Conservation (phyloP, 2,888 invertebrate genomes). For the Scrobipalpa costella region DNA sequence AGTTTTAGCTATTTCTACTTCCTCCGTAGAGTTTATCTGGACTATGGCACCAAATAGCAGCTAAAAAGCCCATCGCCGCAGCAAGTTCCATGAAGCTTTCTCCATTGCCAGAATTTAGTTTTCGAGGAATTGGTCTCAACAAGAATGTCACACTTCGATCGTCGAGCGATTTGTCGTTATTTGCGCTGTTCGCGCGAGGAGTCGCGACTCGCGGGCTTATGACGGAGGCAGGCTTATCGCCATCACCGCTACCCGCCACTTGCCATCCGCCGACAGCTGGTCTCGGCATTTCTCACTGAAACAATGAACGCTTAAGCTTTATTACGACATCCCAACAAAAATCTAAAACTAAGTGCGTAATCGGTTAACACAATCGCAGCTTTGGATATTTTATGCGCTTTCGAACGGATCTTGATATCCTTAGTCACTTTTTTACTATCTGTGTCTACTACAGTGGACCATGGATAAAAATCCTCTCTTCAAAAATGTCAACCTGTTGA, state of each 20-base stretch:
- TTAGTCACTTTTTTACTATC: no score
- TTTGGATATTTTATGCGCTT: not conserved
- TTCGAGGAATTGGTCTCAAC: not conserved
- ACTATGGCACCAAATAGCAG: no score
- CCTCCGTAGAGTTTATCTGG: no score
- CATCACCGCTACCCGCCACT: slow-evolving; percentile 51
- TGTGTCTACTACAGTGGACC: no score
- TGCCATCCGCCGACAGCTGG: slow-evolving; percentile 46
- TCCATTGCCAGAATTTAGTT: no score
- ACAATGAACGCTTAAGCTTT: slow-evolving; percentile 68
- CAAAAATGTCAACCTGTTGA: not conserved
- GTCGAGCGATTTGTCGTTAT: slow-evolving; percentile 73
- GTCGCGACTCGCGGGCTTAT: slow-evolving; percentile 55
- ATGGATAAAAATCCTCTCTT: not conserved
- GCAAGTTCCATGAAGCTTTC: no score
- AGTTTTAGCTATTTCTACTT: no score
- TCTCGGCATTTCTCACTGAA: slow-evolving; percentile 71
- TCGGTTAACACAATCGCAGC: not conserved
- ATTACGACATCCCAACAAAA: slow-evolving; percentile 54
- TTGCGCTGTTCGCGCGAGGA: slow-evolving; percentile 55
- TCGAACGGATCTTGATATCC: not conserved
- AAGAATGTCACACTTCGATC: slow-evolving; percentile 47
- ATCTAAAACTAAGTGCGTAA: not conserved
- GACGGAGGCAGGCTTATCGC: slow-evolving; percentile 67
- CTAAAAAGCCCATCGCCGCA: no score